A percentile compares a stretch with the other conserved stretches of the same genome.
Conservation (phyloP, 2,113 vertebrate genomes). For the Xiphophorus maculatus region DNA sequence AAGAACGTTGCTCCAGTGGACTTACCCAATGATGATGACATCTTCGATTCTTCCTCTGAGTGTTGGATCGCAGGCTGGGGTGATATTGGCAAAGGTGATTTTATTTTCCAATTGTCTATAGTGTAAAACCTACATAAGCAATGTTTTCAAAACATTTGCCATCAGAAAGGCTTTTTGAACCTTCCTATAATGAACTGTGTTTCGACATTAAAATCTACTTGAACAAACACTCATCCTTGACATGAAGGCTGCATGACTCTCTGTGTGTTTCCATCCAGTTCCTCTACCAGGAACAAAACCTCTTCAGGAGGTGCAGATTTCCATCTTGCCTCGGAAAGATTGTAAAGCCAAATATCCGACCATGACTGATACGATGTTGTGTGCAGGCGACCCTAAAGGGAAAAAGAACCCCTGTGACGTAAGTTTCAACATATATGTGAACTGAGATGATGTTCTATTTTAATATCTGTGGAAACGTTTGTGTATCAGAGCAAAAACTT, state of each 20-base stretch:
- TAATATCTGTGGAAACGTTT: not conserved
- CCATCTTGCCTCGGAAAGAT: not conserved
- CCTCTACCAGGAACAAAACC: slow-evolving; percentile 9
- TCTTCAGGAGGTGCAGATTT: slow-evolving; percentile 42
- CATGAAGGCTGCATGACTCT: not conserved
- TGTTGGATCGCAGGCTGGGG: slow-evolving; percentile 64
- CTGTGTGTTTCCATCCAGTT: slow-evolving; percentile 11
- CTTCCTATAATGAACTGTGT: too few species aligned
- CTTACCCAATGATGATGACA: accelerated
- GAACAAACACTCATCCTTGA: not conserved
- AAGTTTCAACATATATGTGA: slow-evolving; percentile 7
- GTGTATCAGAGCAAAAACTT: not conserved
- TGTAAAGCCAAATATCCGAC: accelerated
- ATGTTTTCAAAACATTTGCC: too few species aligned
- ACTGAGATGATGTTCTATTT: not conserved
- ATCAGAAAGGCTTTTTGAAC: not conserved
- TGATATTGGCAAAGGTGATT: accelerated
- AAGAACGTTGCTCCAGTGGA: accelerated
- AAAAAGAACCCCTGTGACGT: slow-evolving; percentile 38
- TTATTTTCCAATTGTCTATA: not conserved
- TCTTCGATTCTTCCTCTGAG: not conserved
- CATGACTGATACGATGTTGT: not conserved
- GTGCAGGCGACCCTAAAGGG: slow-evolving; percentile 19
- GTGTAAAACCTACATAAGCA: not conserved
- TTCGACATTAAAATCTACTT: too few species aligned